Base-by-base conservation (phyloP, 2,888 invertebrate genomes). In the Caenorhabditis japonica region DNA sequence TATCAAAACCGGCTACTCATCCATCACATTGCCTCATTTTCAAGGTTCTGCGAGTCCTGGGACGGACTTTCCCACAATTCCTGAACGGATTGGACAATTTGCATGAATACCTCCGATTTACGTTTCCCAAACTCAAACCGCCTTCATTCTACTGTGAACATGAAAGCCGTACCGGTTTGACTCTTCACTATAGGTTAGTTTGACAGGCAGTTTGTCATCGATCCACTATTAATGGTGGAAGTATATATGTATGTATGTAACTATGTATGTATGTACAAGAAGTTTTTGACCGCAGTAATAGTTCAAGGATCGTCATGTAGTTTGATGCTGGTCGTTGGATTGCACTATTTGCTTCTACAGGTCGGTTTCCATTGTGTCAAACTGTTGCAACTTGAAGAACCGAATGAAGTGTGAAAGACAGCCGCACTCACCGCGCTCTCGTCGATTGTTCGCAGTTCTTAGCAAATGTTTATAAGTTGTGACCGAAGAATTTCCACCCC, bases 91-190 rank as follows among this genome's bases (percentile, higher is more conserved):
- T 86, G 52, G 86, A 86, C 75, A 86, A 85, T 69, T 76, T 85
- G 49, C 84, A 84, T 73, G 84, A 83, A 76, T 69, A 88, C 56
- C 75, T 84, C 17, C 71, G 81, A 23, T 84, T 84, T 74, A 82
- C 80, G 33, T 84, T 82, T 62, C 84, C 86, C 92, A 93, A 93
- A 82, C 91, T 92, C 90, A 90, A 93, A 77, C 96, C 97, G 0
- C 97, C 97, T 0, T 95, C 95, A 58, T 97, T 97, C 88, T 96
- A 95, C 83, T 95, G 95, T 87, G 96, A 96, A 88, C 94, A 95
- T 87, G 97, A 97, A 88, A 94, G 94, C 0, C 91, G 93, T 61
- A 93, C 93, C 86, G 97, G 97, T 0, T 90, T 97, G 74, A 94
- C 94, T 0, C 90, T 97, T 66, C 97, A 97, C 89, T 95, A 95